phyloP scores from a whole-genome alignment of 1,140 invertebrate species.

The Hypsibius dujardini region DNA sequence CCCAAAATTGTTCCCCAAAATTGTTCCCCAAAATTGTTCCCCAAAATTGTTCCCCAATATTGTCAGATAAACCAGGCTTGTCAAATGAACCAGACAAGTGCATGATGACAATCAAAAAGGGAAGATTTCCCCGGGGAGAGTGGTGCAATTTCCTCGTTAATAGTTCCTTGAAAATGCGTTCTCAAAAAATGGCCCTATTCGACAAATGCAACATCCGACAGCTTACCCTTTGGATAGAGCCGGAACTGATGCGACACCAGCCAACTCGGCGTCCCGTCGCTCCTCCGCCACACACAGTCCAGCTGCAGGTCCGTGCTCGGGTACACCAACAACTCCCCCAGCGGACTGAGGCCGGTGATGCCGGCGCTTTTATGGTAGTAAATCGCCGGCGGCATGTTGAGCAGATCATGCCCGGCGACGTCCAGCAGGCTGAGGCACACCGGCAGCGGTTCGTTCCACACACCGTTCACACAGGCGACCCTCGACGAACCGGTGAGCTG shows the following conservation, averaged over 20 bases:
- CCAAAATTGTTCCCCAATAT: too few relatives aligned
- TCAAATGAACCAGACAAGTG: too few relatives aligned
- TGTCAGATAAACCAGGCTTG: too few relatives aligned
- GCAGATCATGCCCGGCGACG: not conserved
- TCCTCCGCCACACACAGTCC: conserved; percentile 64
- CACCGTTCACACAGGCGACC: conserved; percentile 2
- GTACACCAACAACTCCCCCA: conserved; percentile 61
- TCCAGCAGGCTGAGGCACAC: not conserved
- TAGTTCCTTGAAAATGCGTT: too few relatives aligned
- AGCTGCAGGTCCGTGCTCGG: conserved; percentile 63
- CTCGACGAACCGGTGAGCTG: conserved; percentile 6
- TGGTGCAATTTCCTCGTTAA: too few relatives aligned
- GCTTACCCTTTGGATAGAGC: conserved; percentile 31
- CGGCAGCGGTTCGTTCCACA: conserved; percentile 9
- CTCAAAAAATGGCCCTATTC: too few relatives aligned
- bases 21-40: too few relatives aligned
- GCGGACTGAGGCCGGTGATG: conserved; percentile 64
- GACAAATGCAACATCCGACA: too few relatives aligned
- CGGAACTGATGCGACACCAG: conserved; percentile 45
- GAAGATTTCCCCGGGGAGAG: too few relatives aligned
- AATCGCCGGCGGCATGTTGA: conserved; percentile 54
- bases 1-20: too few relatives aligned
- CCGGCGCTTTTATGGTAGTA: conserved; percentile 57
- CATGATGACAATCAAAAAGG: too few relatives aligned
- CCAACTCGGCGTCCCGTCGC: conserved; percentile 66